A percentile compares a stretch with the other conserved stretches of the same genome.
Evolutionary conservation across 2,797 vertebrate genomes (phyloP).

Genomic region (Smutsia temminckii): DNA sequence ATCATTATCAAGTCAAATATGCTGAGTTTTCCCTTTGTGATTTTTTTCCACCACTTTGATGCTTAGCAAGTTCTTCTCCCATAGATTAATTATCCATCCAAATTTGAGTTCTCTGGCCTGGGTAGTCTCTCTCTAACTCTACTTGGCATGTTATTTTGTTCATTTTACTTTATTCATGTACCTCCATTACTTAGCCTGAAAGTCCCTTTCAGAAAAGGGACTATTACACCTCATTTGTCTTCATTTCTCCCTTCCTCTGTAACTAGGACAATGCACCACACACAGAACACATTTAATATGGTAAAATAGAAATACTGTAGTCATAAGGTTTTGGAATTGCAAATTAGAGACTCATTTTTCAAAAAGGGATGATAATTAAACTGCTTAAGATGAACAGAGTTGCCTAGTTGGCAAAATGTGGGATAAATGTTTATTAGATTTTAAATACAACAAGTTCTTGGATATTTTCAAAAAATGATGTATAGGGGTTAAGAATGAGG

Average conservation of each 20-base stretch:
- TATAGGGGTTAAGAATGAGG: slow-evolving; percentile 2
- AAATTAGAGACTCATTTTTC: background rate
- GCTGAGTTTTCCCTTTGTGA: background rate
- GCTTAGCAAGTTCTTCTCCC: background rate
- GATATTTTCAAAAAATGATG: slow-evolving; percentile 31
- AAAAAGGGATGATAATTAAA: background rate
- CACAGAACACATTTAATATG: background rate
- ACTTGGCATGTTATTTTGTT: background rate
- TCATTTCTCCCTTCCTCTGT: background rate
- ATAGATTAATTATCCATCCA: background rate
- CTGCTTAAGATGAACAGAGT: background rate
- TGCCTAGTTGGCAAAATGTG: background rate
- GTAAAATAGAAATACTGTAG: background rate
- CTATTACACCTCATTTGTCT: background rate
- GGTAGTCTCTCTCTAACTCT: background rate
- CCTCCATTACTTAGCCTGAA: background rate
- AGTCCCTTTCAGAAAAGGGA: background rate
- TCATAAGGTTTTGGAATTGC: background rate
- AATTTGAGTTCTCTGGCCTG: background rate
- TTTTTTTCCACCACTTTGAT: background rate
- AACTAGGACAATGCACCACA: background rate
- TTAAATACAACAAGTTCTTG: slow-evolving; percentile 10
- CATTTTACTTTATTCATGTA: background rate
- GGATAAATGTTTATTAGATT: background rate
- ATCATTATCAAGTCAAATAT: background rate